These are phyloP conservation scores for Polia nebulosa DNA, from an alignment of 2,888 invertebrate species.

Conservation along the genomic window DNA sequence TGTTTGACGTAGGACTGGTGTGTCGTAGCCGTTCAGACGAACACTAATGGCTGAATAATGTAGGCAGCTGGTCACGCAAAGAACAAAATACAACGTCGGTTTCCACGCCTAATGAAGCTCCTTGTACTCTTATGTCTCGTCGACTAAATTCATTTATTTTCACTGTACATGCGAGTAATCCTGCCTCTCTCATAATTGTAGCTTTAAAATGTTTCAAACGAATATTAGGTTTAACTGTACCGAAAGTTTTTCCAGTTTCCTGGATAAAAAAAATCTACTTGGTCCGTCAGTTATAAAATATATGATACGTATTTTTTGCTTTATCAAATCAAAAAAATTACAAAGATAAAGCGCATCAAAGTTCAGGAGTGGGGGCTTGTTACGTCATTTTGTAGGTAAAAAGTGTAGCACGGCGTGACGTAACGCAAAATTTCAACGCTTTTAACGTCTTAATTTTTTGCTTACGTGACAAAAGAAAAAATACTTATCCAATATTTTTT, in stretches of 20 bases:
- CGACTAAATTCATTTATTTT: constrained; percentile 70
- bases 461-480: too few species aligned
- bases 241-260: constrained; percentile 11
- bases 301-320: too few species aligned
- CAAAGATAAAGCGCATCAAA: too few species aligned
- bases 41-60: constrained; percentile 82
- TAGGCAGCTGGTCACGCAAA: constrained; percentile 80
- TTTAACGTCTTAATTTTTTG: too few species aligned
- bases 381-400: too few species aligned
- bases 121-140: constrained; percentile 69
- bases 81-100: constrained; percentile 76
- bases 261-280: too few species aligned
- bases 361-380: too few species aligned
- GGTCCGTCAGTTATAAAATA: too few species aligned
- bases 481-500: too few species aligned
- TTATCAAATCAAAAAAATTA: too few species aligned
- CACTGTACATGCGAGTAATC: constrained; percentile 62
- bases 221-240: not conserved
- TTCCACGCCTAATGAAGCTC: constrained; percentile 76
- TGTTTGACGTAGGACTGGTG: constrained; percentile 65
- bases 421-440: too few species aligned
- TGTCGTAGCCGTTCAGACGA: constrained; percentile 65
- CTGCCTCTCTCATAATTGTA: constrained; percentile 29
- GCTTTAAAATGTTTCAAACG: constrained; percentile 8
- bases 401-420: too few species aligned